Conservation (phyloP, 2,113 vertebrate genomes). For the Telmatochromis sp. region DNA sequence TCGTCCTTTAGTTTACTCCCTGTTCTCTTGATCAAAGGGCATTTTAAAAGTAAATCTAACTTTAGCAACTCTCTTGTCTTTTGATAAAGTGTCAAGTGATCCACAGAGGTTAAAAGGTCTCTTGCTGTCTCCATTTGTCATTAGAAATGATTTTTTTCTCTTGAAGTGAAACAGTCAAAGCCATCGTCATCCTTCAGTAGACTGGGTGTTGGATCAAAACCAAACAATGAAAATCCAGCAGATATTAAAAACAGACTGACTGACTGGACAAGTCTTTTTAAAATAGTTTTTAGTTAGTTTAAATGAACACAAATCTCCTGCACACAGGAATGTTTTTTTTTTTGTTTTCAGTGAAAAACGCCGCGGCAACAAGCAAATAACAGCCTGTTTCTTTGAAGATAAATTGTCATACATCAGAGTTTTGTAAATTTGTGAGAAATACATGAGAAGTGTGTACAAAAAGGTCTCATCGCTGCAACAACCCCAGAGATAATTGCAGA, state of each 20-base stretch:
- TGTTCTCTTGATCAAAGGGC: neutral
- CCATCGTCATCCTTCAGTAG: neutral
- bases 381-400: neutral
- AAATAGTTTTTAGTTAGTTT: neutral
- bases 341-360: rapidly evolving
- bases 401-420: neutral
- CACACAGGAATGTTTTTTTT: rapidly evolving
- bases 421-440: neutral
- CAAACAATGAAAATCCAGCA: no score
- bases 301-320: neutral
- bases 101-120: neutral
- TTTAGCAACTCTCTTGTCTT: neutral
- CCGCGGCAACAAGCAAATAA: rapidly evolving
- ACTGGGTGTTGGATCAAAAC: neutral
- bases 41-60: neutral
- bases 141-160: neutral
- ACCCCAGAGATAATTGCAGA: neutral
- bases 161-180: neutral
- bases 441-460: rapidly evolving
- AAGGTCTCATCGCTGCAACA: neutral
- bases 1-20: neutral
- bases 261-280: neutral
- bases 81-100: neutral
- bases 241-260: no score
- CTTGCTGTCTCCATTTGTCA: neutral